Base-by-base conservation (phyloP, 2,797 vertebrate genomes). In the Nyctalus aviator region DNA sequence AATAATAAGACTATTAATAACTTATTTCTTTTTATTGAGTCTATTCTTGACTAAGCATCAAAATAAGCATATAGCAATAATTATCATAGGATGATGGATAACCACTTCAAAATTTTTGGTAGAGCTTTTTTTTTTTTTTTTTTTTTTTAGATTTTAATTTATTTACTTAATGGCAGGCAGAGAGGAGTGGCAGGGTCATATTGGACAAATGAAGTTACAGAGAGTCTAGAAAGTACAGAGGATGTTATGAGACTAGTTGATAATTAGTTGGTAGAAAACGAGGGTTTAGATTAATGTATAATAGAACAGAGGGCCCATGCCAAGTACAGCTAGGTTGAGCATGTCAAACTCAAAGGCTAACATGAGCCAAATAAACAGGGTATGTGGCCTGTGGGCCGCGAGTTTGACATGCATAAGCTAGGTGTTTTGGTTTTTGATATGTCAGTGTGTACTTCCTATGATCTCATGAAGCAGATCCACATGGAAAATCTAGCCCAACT, bases 1-100 rank as follows among this genome's bases (percentile, higher is more conserved):
- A 50, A n/a, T 69, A 91, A 53, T 20, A 76, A 89, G 69, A 37
- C 25, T 17, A 59, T 27, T 62, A 62, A 30, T 62, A 30, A 55
- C 12, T 62, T 30, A 30, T 14, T 62, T 30, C 14, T 62, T 30
- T 62, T 62, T 30, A 62, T 62, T 62, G 27, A 30, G 59, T 30
- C 27, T 62, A 27, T 88, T 10, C 13, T 81, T 96, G 64, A 55
- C 90, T 84, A 84, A 85, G 90, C n/a, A 92, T 78, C 44, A 94
- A 32, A 95, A 83, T 92, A 94, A 95, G 71, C 35, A 21, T 79
- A 35, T 2, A 75, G 44, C 8, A 83, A 50, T 78, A 90, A 57
- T 90, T 77, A 87, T 69, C 44, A 59, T 46, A 94, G 30, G 71
- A 79, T 37, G 35, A 83, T 75, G 41, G 57, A 55, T 30, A 59